Evolutionary conservation across 1,140 invertebrate species (phyloP).

Genomic region (Tetramorium simillimum): DNA sequence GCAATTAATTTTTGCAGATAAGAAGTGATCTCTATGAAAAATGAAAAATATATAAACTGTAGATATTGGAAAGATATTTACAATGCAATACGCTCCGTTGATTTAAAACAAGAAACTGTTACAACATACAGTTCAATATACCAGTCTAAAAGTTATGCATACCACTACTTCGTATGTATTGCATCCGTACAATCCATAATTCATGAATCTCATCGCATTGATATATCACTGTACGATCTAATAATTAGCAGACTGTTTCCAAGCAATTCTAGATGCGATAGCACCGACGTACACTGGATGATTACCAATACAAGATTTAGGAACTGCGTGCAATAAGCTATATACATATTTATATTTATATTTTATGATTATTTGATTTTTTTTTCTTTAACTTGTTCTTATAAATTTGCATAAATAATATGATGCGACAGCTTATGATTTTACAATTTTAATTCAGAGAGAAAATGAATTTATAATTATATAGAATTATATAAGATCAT

Average conservation of each 20-base stretch:
- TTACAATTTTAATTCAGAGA: neutral
- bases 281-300: neutral
- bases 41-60: neutral
- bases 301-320: slow-evolving; percentile 33
- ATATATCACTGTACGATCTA: slow-evolving; percentile 54
- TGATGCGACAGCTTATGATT: neutral
- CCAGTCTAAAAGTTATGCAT: slow-evolving; percentile 33
- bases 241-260: slow-evolving; percentile 56
- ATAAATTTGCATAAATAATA: neutral
- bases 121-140: slow-evolving; percentile 3
- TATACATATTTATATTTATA: slow-evolving; percentile 3
- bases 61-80: neutral
- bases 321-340: slow-evolving; percentile 7
- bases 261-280: slow-evolving; percentile 23
- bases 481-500: neutral
- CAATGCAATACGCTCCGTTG: neutral
- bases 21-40: neutral
- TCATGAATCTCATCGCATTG: slow-evolving; percentile 57
- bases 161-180: slow-evolving; percentile 22
- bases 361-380: neutral
- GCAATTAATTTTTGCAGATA: neutral
- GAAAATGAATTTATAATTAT: neutral
- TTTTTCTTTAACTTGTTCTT: neutral
- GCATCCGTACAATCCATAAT: slow-evolving; percentile 54
- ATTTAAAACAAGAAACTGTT: slow-evolving; percentile 7